phyloP scores from a whole-genome alignment of 2,888 invertebrate genomes.

The Drosophila barbarae region DNA sequence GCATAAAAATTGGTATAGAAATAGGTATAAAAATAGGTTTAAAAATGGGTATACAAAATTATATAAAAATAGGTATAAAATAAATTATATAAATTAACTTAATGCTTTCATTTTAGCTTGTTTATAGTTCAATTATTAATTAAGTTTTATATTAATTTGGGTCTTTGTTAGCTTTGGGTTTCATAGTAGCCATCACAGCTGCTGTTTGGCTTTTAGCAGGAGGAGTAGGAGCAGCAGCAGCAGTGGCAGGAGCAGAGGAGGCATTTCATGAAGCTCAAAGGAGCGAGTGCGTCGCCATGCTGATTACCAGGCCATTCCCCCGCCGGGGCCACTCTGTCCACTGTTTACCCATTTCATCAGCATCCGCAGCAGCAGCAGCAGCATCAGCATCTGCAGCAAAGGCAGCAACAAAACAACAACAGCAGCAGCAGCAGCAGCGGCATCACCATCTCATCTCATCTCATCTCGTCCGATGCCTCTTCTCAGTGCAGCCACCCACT shows the following conservation, averaged over 20 bases:
- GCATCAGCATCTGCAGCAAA: slow-evolving; percentile 27
- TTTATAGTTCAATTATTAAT: too few species aligned
- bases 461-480: slow-evolving; percentile 7
- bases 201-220: background rate
- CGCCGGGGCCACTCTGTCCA: slow-evolving; percentile 34
- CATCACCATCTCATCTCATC: slow-evolving; percentile 20
- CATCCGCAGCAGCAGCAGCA: slow-evolving; percentile 19
- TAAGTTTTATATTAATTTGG: background rate
- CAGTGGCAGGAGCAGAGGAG: background rate
- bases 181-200: slow-evolving; percentile 3
- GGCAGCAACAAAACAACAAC: slow-evolving; percentile 17
- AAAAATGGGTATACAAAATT: too few species aligned
- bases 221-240: too few species aligned
- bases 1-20: too few species aligned
- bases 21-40: too few species aligned
- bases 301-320: slow-evolving; percentile 54
- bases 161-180: background rate
- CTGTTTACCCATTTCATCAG: slow-evolving; percentile 47
- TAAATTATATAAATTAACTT: too few species aligned
- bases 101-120: too few species aligned
- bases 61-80: too few species aligned
- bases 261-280: slow-evolving; percentile 20
- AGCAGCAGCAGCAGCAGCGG: slow-evolving; percentile 13
- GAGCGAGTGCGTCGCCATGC: slow-evolving; percentile 47
- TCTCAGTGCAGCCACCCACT: slow-evolving; percentile 47